Base-by-base conservation (phyloP, 2,113 vertebrate species). In the Chaenogobius annularis region DNA sequence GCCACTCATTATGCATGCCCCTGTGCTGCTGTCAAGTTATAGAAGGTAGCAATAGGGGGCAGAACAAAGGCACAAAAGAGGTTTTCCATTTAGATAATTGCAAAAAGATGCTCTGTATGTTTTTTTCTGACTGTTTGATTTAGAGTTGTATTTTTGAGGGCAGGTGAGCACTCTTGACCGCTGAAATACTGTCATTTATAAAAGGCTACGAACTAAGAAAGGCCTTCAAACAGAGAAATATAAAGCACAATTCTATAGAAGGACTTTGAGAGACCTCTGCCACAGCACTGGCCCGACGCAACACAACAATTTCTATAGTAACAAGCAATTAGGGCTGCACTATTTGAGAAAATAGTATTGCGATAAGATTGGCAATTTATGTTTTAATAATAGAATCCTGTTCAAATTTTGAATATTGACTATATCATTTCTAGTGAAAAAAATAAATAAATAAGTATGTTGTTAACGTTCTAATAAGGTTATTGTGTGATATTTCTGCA, bases 1-100 rank as follows among this genome's bases (percentile, higher is more conserved):
- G 78, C 4, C 0, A 5, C 61, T 44, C 54, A n/a, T 26, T 7
- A 70, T 80, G 63, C 58, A 63, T 47, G 56, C 72, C 35, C 37
- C n/a, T 46, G 54, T 7, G 0, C 31, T 2, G 48, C 22, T 2
- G 14, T 69, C n/a, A 48, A 43, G 66, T n/a, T 72, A 72, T 37
- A 17, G 10, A 0, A 22, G 37, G 50, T 55, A 17, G 52, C 35
- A 0, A 44, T 55, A 71, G 77, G 66, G 9, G 52, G 54, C 58
- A 4, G 17, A 43, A 40, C 61, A 63, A 40, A 19, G 10, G 58
- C 31, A 20, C 6, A 22, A 68, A 50, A 10, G 35, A 61, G 10
- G 62, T 52, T 69, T 11, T 17, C 58, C 31, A 48, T n/a, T 68
- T 20, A 10, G 22, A 68, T 81, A 68, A 66, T 43, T 0, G 10